Evolutionary conservation across 2,113 vertebrate species (phyloP), one percentile per base, ranked within the genome.

Genomic region (Pseudopodoces humilis): DNA sequence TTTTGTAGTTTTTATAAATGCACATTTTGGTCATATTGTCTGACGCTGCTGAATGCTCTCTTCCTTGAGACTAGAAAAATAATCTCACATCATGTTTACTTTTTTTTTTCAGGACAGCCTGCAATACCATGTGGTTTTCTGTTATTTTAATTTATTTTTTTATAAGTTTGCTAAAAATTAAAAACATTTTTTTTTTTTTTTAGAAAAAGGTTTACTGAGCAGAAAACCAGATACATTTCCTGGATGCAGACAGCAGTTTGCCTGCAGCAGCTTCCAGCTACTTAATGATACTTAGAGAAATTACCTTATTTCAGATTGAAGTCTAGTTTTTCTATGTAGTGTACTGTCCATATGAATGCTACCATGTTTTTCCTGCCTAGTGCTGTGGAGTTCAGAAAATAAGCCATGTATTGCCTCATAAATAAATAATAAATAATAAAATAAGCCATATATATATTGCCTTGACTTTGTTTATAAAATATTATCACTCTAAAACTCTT

Each of bases 1-100:
- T 97, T 94, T 87, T 96, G 95, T 96, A 96, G 95, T 94, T 96
- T 97, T 97, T 88, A 75, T 81, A 97, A 98, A 97, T 92, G 89
- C 77, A 85, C 75, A 55, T 91, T 97, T 96, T 97, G 84, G 81
- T 95, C 53, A 24, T 87, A 77, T 76, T 92, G 86, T 86, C 85
- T 72, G 52, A 23, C 69, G 96, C 60, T 96, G 81, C 75, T 92
- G 79, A 94, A 87, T 65, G 86, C 33, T 95, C 33, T 95, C 70
- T 85, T 80, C 83, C 92, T 91, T 90, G 53, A 92, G 74, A 82
- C 43, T 58, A 94, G 63, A n/a, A 77, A 76, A 91, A 82, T 35
- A 87, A 94, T 77, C 39, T n/a, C 35, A 94, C 44, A 83, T 65
- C 37, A 24, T 25, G 5, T 94, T 95, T 60, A 77, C 20, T 67